A percentile compares a stretch with the other conserved stretches of the same genome.
Conservation (phyloP, 2,797 vertebrate species). For the Falco peregrinus region DNA sequence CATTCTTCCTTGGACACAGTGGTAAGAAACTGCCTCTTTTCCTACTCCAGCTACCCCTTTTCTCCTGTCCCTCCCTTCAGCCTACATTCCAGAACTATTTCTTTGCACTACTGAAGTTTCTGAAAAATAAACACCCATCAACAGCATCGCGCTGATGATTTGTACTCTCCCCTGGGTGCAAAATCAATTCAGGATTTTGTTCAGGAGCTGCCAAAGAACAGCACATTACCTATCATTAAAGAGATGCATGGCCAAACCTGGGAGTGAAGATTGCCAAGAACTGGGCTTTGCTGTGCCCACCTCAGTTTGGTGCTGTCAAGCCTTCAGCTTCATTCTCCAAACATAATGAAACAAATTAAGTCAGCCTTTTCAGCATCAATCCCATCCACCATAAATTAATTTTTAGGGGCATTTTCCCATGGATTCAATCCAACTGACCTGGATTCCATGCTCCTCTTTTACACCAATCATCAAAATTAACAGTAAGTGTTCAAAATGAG, state of each 20-base stretch:
- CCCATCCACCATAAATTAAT: conserved; percentile 35
- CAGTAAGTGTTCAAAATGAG: not conserved
- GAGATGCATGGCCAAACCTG: not conserved
- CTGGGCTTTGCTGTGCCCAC: not conserved
- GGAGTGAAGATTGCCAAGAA: not conserved
- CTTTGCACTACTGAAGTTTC: not conserved
- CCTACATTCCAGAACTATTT: not conserved
- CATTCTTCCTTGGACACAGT: not conserved
- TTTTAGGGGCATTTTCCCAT: conserved; percentile 54
- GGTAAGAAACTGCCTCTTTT: not conserved
- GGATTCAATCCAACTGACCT: conserved; percentile 18
- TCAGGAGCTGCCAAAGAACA: conserved; percentile 28
- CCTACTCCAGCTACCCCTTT: not conserved
- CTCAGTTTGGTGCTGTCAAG: conserved; percentile 35
- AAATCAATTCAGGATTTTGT: conserved; percentile 23
- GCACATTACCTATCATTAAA: not conserved
- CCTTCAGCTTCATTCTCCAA: conserved; percentile 10
- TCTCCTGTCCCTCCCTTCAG: not conserved
- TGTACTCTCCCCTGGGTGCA: not conserved
- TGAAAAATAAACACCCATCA: not conserved
- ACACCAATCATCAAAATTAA: conserved; percentile 44
- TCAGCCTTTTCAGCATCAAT: conserved; percentile 36
- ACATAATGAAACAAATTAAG: conserved; percentile 23
- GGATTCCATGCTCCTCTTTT: not conserved
- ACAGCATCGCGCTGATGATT: not conserved